Conservation (phyloP, 2,113 vertebrate species). For the Sigmodon hispidus region DNA sequence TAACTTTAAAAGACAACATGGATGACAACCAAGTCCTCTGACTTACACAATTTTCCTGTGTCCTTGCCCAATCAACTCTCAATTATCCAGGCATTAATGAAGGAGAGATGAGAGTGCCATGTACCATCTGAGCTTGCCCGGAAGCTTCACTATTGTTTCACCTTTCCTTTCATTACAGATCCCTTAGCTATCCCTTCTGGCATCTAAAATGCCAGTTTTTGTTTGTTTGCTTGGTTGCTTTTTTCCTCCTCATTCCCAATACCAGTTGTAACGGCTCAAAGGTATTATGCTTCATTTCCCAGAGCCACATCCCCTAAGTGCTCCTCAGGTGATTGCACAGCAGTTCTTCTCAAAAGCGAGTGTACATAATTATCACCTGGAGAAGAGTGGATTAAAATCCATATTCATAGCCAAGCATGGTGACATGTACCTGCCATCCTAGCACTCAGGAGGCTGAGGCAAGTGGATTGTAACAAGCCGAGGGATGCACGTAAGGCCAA, state of each 20-base stretch:
- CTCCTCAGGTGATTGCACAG: neutral
- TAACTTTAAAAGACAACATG: slow-evolving; percentile 44
- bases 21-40: neutral
- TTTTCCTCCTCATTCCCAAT: neutral
- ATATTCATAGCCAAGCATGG: neutral
- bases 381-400: neutral
- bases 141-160: neutral
- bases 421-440: neutral
- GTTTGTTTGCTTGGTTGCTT: neutral
- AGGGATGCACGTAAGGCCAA: neutral
- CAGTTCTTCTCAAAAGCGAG: neutral
- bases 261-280: neutral
- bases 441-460: neutral
- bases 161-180: slow-evolving; percentile 19
- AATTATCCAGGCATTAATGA: slow-evolving; percentile 43
- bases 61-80: slow-evolving; percentile 14
- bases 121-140: neutral
- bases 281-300: neutral
- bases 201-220: neutral
- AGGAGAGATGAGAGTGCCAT: neutral
- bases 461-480: neutral
- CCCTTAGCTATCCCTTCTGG: neutral
- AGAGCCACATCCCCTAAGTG: neutral
- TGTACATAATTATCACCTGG: neutral
- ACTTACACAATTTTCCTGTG: slow-evolving; percentile 5